These are phyloP conservation scores for Aegotheles bennettii DNA, from an alignment of 2,113 vertebrate genomes.

Conservation along the genomic window DNA sequence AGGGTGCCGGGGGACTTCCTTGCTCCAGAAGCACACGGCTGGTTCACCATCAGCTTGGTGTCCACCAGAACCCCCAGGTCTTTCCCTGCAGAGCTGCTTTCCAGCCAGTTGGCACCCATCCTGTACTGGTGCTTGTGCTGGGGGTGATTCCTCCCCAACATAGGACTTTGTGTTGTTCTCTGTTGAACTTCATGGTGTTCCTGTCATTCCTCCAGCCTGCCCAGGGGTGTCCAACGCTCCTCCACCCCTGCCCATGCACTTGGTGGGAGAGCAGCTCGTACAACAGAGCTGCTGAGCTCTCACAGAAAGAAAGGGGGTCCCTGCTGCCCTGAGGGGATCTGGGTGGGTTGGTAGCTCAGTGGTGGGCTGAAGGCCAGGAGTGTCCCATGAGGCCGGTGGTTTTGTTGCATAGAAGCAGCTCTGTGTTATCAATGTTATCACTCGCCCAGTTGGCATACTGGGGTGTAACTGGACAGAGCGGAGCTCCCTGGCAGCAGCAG, in stretches of 20 bases:
- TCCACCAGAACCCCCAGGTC: neutral
- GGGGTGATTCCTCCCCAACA: neutral
- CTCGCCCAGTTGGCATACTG: neutral
- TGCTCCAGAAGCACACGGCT: neutral
- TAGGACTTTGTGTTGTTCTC: neutral
- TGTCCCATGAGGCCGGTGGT: neutral
- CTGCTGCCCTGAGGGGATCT: neutral
- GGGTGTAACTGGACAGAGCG: neutral
- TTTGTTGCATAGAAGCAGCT: neutral
- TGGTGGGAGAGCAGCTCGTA: neutral
- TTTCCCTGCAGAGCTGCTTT: neutral
- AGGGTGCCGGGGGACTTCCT: neutral
- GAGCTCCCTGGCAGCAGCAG: neutral
- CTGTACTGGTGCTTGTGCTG: neutral
- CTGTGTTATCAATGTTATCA: neutral
- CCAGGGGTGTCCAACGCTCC: no score
- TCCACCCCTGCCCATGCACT: neutral
- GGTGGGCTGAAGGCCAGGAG: neutral
- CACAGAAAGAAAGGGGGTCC: neutral
- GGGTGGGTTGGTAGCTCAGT: neutral
- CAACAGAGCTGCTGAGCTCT: neutral
- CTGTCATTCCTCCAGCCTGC: neutral
- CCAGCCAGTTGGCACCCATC: neutral
- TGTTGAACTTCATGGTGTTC: neutral
- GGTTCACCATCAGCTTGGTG: rapidly evolving